A percentile compares a stretch with the other conserved stretches of the same genome.
These are phyloP conservation scores for Temnothorax unifasciatus DNA, from an alignment of 2,888 invertebrate genomes.

Conservation along the genomic window DNA sequence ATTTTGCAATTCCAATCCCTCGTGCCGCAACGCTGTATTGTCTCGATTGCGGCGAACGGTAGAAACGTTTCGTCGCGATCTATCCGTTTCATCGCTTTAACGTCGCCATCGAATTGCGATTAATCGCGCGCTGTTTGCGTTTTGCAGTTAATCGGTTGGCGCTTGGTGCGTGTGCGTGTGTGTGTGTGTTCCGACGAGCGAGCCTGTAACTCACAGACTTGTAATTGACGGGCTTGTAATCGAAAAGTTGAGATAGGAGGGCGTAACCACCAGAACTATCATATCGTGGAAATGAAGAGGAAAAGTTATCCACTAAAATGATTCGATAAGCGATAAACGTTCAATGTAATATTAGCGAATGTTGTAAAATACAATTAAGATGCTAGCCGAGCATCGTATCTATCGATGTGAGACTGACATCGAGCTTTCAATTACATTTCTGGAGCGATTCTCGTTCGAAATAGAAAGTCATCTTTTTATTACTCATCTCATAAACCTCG, in stretches of 20 bases:
- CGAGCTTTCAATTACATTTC: neutral
- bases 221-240: slow-evolving; percentile 52
- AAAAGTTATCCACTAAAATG: slow-evolving; percentile 23
- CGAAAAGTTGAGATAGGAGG: slow-evolving; percentile 35
- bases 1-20: slow-evolving; percentile 78
- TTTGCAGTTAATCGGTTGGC: slow-evolving; percentile 63
- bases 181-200: neutral
- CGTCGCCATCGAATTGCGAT: slow-evolving; percentile 59
- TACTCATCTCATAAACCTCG: slow-evolving; percentile 1
- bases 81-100: slow-evolving; percentile 49
- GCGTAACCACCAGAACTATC: slow-evolving; percentile 20
- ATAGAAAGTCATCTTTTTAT: neutral
- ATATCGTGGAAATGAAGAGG: slow-evolving; percentile 29
- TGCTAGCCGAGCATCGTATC: neutral
- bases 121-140: slow-evolving; percentile 62
- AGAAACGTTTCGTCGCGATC: slow-evolving; percentile 58
- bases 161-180: slow-evolving; percentile 1
- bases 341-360: neutral
- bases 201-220: slow-evolving; percentile 36
- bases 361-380: neutral
- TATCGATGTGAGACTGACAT: neutral
- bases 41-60: slow-evolving; percentile 56
- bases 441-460: neutral
- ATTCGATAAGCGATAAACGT: slow-evolving; percentile 26
- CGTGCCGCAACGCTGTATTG: slow-evolving; percentile 55